A percentile compares a stretch with the other conserved stretches of the same genome.
Conservation (phyloP, 2,797 vertebrate species). For the Sebastes steindachneri region DNA sequence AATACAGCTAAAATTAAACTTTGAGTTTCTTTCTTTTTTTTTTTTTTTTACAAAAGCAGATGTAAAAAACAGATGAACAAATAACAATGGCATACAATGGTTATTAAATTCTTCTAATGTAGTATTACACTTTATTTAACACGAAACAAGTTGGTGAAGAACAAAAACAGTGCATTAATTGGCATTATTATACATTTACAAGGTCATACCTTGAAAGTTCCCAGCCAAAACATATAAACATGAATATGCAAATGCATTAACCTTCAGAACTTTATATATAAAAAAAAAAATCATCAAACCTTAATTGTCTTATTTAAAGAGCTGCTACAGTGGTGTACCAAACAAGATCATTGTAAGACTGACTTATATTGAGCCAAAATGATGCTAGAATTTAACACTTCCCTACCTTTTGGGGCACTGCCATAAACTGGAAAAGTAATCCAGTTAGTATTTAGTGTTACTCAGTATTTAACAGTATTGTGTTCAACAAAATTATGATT, state of each 20-base stretch:
- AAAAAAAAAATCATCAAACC: not conserved
- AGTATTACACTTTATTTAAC: not conserved
- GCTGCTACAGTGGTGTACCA: not conserved
- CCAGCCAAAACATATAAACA: not conserved
- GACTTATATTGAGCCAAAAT: not conserved
- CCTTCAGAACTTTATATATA: not conserved
- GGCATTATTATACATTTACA: not conserved
- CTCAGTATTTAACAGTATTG: not conserved
- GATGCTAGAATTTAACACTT: too few relatives aligned
- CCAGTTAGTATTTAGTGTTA: not conserved
- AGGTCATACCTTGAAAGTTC: not conserved
- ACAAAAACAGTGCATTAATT: not conserved
- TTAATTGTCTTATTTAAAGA: not conserved
- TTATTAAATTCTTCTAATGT: not conserved
- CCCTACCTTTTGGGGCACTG: too few relatives aligned
- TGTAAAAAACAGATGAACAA: too few relatives aligned
- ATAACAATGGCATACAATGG: not conserved
- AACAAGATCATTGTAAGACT: not conserved
- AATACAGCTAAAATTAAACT: not conserved
- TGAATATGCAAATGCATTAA: not conserved
- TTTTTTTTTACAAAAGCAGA: too few relatives aligned
- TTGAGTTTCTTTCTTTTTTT: too few relatives aligned
- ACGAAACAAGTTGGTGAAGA: not conserved
- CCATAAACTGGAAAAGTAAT: not conserved
- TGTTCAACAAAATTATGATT: not conserved